These are phyloP conservation scores for Orius insidiosus DNA, from an alignment of 1,140 invertebrate species.

Conservation along the genomic window DNA sequence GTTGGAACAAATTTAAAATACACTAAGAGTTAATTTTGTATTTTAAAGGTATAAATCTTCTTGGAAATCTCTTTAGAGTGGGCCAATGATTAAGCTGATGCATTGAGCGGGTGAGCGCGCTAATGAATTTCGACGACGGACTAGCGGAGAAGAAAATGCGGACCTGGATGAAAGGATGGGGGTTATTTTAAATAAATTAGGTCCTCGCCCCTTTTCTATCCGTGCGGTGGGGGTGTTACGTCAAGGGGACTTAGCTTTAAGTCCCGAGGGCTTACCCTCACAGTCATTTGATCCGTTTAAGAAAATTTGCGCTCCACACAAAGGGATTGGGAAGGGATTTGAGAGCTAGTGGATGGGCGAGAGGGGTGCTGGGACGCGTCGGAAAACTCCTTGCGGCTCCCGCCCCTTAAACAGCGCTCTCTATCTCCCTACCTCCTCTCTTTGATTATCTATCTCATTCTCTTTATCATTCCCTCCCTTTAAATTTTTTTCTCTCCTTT, in stretches of 20 bases:
- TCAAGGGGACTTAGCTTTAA: slow-evolving; percentile 10
- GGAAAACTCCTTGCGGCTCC: no score
- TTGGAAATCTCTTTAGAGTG: no score
- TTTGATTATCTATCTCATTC: background rate
- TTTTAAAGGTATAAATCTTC: no score
- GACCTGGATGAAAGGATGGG: no score
- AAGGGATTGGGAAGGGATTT: slow-evolving; percentile 12
- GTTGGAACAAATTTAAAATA: no score
- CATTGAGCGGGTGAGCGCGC: no score
- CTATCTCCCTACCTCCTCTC: slow-evolving; percentile 1
- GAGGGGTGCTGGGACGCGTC: background rate
- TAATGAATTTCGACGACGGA: background rate
- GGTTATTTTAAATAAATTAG: slow-evolving; percentile 14
- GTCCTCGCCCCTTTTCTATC: background rate
- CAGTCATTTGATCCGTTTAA: slow-evolving; percentile 12
- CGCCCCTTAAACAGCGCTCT: no score
- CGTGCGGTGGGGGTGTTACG: slow-evolving; percentile 9
- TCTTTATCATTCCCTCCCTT: background rate
- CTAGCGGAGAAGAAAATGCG: background rate
- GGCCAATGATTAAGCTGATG: no score
- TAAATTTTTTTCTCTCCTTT: background rate
- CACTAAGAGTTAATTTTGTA: no score
- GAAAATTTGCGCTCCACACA: slow-evolving; percentile 12
- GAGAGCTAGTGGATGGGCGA: background rate
- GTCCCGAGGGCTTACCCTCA: background rate